phyloP scores from a whole-genome alignment of 2,113 vertebrate genomes.

The Promerops cafer region DNA sequence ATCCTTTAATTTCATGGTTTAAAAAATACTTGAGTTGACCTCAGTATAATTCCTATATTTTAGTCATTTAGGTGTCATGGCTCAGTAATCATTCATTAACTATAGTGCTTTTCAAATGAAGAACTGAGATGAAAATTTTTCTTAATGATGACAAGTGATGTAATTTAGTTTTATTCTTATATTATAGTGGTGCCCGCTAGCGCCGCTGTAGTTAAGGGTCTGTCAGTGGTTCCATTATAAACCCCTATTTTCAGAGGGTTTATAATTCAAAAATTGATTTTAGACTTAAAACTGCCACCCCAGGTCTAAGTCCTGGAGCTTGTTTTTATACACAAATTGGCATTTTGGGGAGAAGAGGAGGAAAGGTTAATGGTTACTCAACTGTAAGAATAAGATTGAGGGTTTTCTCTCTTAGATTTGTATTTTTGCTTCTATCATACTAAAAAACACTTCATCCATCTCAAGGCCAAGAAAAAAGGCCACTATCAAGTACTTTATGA shows the following conservation, averaged over 20 bases:
- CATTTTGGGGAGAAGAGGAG: conserved; percentile 10
- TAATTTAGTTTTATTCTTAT: conserved; percentile 75
- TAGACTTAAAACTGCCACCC: conserved; percentile 47
- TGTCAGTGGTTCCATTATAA: conserved; percentile 53
- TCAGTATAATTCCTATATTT: conserved; percentile 76
- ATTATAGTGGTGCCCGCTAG: conserved; percentile 61
- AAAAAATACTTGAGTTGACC: conserved; percentile 77
- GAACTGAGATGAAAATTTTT: conserved; percentile 74
- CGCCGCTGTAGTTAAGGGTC: conserved; percentile 56
- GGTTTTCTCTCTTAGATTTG: neutral
- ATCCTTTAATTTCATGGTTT: conserved; percentile 75
- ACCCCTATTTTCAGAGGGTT: conserved; percentile 33
- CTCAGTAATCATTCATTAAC: conserved; percentile 79
- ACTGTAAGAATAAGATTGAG: conserved; percentile 6
- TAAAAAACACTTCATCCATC: neutral
- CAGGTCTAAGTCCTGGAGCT: conserved; percentile 41
- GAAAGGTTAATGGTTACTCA: conserved; percentile 45
- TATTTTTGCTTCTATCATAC: neutral
- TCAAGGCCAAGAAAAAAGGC: neutral
- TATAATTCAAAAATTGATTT: conserved; percentile 65
- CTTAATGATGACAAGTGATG: conserved; percentile 79
- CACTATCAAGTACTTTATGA: neutral
- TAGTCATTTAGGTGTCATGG: conserved; percentile 77
- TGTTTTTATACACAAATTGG: conserved; percentile 67
- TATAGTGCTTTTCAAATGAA: conserved; percentile 74